Conservation (phyloP, 30 jellyfish, hydroid and myxozoan species). For the Hydra vulgaris region DNA sequence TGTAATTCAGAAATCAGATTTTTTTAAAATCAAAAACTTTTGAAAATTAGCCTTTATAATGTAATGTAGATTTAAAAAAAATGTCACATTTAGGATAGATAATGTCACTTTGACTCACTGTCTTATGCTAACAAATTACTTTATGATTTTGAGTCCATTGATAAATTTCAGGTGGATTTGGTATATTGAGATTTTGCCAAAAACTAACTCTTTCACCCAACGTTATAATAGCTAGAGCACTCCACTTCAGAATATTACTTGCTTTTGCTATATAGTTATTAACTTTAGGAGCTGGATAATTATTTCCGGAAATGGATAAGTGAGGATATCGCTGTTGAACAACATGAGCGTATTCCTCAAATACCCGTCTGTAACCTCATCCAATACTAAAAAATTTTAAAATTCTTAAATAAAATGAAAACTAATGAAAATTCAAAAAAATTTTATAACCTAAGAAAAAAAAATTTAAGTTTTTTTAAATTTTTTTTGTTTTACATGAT, state of each 20-base stretch:
- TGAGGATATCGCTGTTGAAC: conserved; percentile 96
- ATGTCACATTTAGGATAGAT: no score
- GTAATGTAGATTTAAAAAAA: no score
- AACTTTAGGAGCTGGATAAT: conserved; percentile 86
- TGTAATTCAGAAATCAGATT: no score
- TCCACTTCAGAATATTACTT: conserved; percentile 54
- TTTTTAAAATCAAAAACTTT: no score
- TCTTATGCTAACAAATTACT: conserved; percentile 39
- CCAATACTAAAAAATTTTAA: conserved; percentile 81
- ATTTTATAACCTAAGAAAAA: not conserved
- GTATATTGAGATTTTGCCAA: conserved; percentile 60
- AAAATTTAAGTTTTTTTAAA: not conserved
- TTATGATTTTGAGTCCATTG: conserved; percentile 89
- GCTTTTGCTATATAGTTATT: conserved; percentile 57
- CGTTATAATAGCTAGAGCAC: conserved; percentile 42
- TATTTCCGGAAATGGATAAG: conserved; percentile 83
- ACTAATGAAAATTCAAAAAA: not conserved
- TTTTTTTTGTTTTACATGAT: not conserved
- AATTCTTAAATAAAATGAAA: not conserved
- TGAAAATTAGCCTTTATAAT: no score
- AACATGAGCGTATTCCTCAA: conserved; percentile 96
- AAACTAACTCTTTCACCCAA: conserved; percentile 46
- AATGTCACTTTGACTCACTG: no score
- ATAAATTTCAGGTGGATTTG: conserved; percentile 70
- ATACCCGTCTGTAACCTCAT: conserved; percentile 98